Evolutionary conservation across 2,113 vertebrate genomes (phyloP), one percentile per base, ranked within the genome.

Genomic region (Aptenodytes forsteri): DNA sequence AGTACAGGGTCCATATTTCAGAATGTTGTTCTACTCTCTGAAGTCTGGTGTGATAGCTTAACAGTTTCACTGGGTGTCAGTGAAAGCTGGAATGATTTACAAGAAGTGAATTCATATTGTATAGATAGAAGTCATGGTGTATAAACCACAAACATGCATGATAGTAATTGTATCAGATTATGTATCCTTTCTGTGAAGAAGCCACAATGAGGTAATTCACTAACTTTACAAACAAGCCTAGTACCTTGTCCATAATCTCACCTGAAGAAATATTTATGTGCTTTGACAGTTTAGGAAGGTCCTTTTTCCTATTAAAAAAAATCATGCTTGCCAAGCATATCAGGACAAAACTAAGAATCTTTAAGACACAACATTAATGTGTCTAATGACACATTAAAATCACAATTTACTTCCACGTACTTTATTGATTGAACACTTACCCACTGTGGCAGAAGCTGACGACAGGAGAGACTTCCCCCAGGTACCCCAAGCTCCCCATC

Each of bases 381-480:
- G 19, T 44, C 46, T 82, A 87, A 61, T 3, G 10, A 67, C 26
- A 52, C 3, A 36, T 34, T 47, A 73, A 86, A 83, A 87, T 58
- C 27, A 73, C 1, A 0, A 64, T 76, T 47, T 81, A 65, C 46
- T 88, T 89, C 52, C 30, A 80, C 0, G 2, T 38, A 55, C 21
- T 87, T 92, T 75, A 73, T 25, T n/a, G 50, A 71, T 2, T 29
- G 12, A 90, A 81, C 59, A 96, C 98, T 95, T 97, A 99, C 99
- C 99, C 90, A 99, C 98, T 87, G 99, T 98, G 91, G 99, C 99
- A 88, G 99, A 99, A 85, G 99, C 99, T 22, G 98, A 99, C 25
- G 98, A 99, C 81, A 99, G 97, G 15, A 99, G 98, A 87, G 99
- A 99, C 95, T 99, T 99, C 56, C 99, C 99, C 99, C 99, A 99